Base-by-base conservation (phyloP, 2,797 vertebrate species). In the Premnoplex brunnescens region DNA sequence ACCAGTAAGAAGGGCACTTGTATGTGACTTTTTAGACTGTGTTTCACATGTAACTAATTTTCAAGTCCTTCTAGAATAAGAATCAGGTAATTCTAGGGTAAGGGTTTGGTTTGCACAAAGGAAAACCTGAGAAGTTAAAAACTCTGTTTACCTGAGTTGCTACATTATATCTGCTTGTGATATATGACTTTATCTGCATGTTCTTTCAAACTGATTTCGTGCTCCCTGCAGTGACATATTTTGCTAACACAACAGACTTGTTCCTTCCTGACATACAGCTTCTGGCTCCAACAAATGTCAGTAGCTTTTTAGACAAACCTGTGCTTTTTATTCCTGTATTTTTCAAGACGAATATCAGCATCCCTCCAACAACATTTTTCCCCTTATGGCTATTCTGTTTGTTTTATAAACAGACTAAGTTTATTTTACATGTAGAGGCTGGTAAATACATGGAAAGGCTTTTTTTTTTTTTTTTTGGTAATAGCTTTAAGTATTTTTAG, bases 281-380 rank as follows among this genome's bases (percentile, higher is more conserved):
- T 94, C 92, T 95, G 91, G 89, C 89, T 96, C 77, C 85, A 94
- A 82, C 76, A 94, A 96, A 95, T 93, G 92, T 94, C 95, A 96
- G 93, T 76, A 86, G 85, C 71, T 86, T 95, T 96, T 96, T 79
- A 95, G 94, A 92, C 88, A 93, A 92, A 91, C 89, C 89, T 95
- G 82, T 85, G 39, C 62, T 92, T 96, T 95, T 95, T 89, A 86
- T 93, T 89, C 88, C 44, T 91, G 41, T 91, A 83, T 96, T 95
- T 94, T 85, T 92, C 55, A 63, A 88, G 73, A 92, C 93, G 62
- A 94, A 86, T 84, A 92, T 88, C 89, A 80, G 58, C 87, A 88
- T 89, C 30, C 15, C 22, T 92, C 34, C 74, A 69, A 73, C 75
- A 93, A 69, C 44, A 67, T 30, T 85, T 94, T 80, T n/a, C 6